These are phyloP conservation scores for Poeciliopsis gracilis DNA, from an alignment of 2,797 vertebrate genomes.

Conservation along the genomic window DNA sequence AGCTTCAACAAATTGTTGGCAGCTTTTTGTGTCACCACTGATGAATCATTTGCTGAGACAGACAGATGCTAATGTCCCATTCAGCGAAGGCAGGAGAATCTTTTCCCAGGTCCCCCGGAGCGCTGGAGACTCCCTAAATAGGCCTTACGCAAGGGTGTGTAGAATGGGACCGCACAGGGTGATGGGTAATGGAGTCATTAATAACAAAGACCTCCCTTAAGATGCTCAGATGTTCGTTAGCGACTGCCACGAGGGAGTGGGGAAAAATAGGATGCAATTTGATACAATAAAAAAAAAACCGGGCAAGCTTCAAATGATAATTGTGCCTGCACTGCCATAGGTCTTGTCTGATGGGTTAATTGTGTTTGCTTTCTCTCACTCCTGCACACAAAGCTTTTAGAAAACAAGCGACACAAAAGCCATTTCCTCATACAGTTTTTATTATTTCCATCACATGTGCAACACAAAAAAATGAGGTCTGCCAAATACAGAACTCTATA, in stretches of 20 bases:
- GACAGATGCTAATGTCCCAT: constrained; percentile 79
- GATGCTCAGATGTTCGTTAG: constrained; percentile 83
- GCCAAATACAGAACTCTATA: constrained; percentile 86
- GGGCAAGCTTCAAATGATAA: constrained; percentile 68
- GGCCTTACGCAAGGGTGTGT: constrained; percentile 76
- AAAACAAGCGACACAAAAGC: constrained; percentile 47
- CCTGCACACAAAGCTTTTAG: background rate
- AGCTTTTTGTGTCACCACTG: constrained; percentile 52
- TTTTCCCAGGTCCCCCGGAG: constrained; percentile 69
- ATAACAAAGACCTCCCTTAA: constrained; percentile 83
- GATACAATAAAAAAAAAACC: constrained; percentile 60
- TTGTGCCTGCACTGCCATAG: constrained; percentile 57
- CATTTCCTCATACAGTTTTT: constrained; percentile 83
- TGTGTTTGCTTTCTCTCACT: constrained; percentile 20
- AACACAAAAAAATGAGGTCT: constrained; percentile 86
- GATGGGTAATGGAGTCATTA: constrained; percentile 86
- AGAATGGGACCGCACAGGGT: constrained; percentile 81
- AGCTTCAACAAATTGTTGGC: constrained; percentile 64
- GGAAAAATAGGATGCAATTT: constrained; percentile 77
- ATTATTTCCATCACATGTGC: constrained; percentile 89
- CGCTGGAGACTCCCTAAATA: constrained; percentile 79
- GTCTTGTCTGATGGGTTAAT: constrained; percentile 64
- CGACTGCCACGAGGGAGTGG: constrained; percentile 69
- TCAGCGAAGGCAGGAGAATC: constrained; percentile 71
- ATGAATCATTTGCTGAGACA: constrained; percentile 73